These are phyloP conservation scores for Kryphioiulus occultus DNA, from an alignment of 2,888 invertebrate species.

Conservation along the genomic window DNA sequence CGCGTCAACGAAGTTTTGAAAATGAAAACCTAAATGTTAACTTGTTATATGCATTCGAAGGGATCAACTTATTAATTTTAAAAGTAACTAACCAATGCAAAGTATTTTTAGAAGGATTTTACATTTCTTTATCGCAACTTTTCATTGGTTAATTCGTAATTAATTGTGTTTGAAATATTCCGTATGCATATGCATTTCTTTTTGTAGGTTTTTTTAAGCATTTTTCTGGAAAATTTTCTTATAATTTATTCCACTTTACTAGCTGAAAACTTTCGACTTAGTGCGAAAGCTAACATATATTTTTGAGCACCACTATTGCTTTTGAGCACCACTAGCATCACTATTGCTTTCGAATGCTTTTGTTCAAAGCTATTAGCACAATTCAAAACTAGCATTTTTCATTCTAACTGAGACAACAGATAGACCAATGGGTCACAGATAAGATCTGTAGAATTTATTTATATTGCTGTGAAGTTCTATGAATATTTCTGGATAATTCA, in stretches of 20 bases:
- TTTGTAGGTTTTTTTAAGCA: neutral
- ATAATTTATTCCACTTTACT: neutral
- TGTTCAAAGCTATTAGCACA: neutral
- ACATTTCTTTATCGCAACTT: conserved; percentile 22
- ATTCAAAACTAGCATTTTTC: neutral
- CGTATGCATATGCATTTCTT: neutral
- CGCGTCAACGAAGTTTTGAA: neutral
- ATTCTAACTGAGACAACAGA: neutral
- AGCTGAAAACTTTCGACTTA: too few species aligned
- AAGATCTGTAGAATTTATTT: neutral
- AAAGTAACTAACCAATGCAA: neutral
- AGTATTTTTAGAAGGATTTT: conserved; percentile 26
- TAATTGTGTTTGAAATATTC: neutral
- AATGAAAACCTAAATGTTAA: neutral
- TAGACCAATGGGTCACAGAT: neutral
- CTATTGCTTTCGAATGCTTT: too few species aligned
- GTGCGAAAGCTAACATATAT: too few species aligned
- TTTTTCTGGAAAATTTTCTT: neutral
- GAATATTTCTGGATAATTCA: neutral
- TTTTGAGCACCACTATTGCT: neutral
- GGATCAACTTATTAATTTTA: conserved; percentile 25
- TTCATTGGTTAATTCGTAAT: neutral
- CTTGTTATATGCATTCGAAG: conserved; percentile 31
- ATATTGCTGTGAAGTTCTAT: neutral
- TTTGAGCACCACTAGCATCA: too few species aligned